Conservation (phyloP, 2,888 invertebrate genomes). For the Automeris io region DNA sequence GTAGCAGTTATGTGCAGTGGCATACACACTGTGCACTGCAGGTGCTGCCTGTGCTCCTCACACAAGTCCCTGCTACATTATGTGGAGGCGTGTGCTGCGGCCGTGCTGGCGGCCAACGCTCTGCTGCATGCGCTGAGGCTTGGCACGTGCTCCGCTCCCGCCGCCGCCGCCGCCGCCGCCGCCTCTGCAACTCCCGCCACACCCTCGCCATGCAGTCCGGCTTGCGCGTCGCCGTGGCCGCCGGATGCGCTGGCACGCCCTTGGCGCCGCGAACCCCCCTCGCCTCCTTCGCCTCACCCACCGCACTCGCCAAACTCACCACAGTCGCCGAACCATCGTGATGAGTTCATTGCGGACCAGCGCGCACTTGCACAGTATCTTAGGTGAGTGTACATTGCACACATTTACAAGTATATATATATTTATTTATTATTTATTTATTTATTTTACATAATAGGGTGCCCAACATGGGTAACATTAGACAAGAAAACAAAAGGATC, state of each 20-base stretch:
- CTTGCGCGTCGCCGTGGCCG: neutral
- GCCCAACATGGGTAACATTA: too few relatives aligned
- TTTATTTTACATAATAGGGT: too few relatives aligned
- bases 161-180: neutral
- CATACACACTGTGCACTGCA: constrained; percentile 10
- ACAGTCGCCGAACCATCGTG: constrained; percentile 18
- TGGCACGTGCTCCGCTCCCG: neutral
- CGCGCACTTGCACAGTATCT: constrained; percentile 21
- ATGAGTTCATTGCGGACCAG: constrained; percentile 40
- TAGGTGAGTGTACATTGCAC: too few relatives aligned
- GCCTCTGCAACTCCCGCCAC: neutral
- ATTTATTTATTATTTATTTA: too few relatives aligned
- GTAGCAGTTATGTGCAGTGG: too few relatives aligned
- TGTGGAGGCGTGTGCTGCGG: constrained; percentile 29
- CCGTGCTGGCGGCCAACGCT: constrained; percentile 28
- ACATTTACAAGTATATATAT: too few relatives aligned
- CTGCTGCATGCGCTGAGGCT: constrained; percentile 21
- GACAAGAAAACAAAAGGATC: too few relatives aligned
- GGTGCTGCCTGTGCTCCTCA: constrained; percentile 58
- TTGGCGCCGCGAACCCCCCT: constrained; percentile 24
- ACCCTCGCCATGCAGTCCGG: too few relatives aligned
- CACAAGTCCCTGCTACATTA: constrained; percentile 48
- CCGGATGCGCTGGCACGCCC: neutral
- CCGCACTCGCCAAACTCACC: constrained; percentile 13
- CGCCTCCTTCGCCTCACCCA: constrained; percentile 19